These are phyloP conservation scores for Poeciliopsis retropinna DNA, from an alignment of 2,113 vertebrate species.

Conservation along the genomic window DNA sequence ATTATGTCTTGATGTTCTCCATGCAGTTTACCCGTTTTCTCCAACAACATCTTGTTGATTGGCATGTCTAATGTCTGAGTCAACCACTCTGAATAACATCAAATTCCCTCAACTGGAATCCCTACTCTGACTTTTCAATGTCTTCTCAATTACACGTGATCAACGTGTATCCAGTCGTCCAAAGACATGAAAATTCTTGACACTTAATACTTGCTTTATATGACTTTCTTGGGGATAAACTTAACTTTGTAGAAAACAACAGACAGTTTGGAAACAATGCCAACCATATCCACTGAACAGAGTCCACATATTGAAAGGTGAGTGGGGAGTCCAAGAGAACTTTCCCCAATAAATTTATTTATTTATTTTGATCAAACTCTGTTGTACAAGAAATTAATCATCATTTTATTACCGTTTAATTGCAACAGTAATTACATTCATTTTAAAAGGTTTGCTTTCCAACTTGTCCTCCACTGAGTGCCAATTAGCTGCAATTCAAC, in stretches of 20 bases:
- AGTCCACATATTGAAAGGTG: not conserved
- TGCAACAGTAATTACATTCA: not conserved
- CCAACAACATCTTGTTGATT: no score
- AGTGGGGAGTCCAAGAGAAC: not conserved
- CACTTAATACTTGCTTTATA: no score
- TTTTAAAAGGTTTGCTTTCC: conserved; percentile 17
- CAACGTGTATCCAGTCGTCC: no score
- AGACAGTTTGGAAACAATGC: not conserved
- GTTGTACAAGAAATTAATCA: not conserved
- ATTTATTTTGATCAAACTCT: not conserved
- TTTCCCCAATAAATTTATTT: not conserved
- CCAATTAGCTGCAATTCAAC: conserved; percentile 75
- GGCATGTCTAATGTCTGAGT: no score
- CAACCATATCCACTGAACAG: not conserved
- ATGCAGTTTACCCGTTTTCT: no score
- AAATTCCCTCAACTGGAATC: no score
- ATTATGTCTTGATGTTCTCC: no score
- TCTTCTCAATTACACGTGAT: no score
- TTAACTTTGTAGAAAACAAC: not conserved
- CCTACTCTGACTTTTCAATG: no score
- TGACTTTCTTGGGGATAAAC: not conserved
- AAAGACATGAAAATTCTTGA: no score
- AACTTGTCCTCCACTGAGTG: conserved; percentile 48
- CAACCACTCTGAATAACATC: no score
- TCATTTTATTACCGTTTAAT: not conserved